Conservation (phyloP, 2,113 vertebrate species). For the Mesembrinibis cayennensis region DNA sequence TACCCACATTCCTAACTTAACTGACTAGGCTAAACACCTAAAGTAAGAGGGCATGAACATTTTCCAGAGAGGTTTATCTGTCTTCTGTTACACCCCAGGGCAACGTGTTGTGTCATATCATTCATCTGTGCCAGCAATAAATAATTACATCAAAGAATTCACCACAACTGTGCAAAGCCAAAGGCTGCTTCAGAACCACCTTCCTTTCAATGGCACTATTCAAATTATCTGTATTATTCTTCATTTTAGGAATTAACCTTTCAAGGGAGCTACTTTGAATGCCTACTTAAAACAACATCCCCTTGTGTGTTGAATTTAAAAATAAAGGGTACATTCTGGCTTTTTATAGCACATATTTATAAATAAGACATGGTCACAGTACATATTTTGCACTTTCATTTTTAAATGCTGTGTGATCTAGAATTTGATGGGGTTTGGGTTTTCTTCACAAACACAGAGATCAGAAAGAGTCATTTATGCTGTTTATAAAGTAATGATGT, state of each 20-base stretch:
- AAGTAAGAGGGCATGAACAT: not conserved
- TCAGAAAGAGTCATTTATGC: constrained; percentile 66
- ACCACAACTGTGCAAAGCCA: not conserved
- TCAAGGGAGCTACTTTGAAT: constrained; percentile 51
- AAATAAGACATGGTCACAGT: constrained; percentile 60
- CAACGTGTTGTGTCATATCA: fast-evolving
- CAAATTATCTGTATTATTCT: constrained; percentile 56
- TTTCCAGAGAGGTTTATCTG: not conserved
- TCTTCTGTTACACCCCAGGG: not conserved
- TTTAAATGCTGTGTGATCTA: constrained; percentile 48
- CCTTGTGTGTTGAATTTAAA: constrained; percentile 62
- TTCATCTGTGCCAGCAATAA: not conserved
- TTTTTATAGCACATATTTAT: constrained; percentile 55
- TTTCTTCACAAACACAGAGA: constrained; percentile 48
- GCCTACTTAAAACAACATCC: constrained; percentile 55
- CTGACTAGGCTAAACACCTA: not conserved
- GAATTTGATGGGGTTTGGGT: not conserved
- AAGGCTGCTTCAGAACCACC: not conserved
- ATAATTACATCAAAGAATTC: not conserved
- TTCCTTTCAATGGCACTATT: constrained; percentile 54
- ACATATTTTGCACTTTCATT: constrained; percentile 50
- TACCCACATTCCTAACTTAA: not conserved
- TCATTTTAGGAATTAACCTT: constrained; percentile 57
- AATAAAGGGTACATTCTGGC: constrained; percentile 47
- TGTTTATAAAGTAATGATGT: constrained; percentile 63